Base-by-base conservation (phyloP, 2,797 vertebrate genomes). In the Uromys caudimaculatus region DNA sequence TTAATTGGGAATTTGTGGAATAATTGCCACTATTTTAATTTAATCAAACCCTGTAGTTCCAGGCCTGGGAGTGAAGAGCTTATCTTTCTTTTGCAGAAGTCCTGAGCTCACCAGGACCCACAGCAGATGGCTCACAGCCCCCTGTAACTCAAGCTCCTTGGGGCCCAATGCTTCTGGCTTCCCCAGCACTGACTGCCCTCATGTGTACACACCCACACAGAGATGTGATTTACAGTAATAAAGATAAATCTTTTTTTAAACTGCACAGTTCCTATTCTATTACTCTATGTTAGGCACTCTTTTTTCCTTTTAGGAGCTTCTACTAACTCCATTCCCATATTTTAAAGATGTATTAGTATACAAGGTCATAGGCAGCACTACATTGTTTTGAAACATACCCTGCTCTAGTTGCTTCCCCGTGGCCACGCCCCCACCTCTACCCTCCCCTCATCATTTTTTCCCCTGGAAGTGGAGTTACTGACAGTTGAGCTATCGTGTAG, bases 291-390 rank as follows among this genome's bases (percentile, higher is more conserved):
- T 79, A 81, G n/a, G 69, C 76, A 47, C 58, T 87, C 3, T 64
- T 64, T 71, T 23, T 52, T 90, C 52, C 38, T 93, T 83, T 67
- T 89, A 23, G 14, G 47, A 9, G 12, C 71, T 91, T 82, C 62
- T 81, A n/a, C 38, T 93, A 89, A 90, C 91, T 92, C 56, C 93
- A 60, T 13, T 85, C 16, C 23, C 23, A 2, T 94, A 73, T 44
- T 29, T 84, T 76, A 62, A 56, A 81, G 21, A 86, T 24, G 16
- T 38, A 41, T 71, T 71, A 10, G 47, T 47, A 13, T 32, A 67
- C 12, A 54, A 27, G 27, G 13, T 19, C 21, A 8, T 50, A 35
- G 47, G 6, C 23, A 24, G 0, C 19, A 27, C 11, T 38, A 27
- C 47, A 52, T 16, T 4, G 6, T 69, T 10, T 85, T 67, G 12